These are phyloP conservation scores for Cranoglanis bouderius DNA, from an alignment of 2,113 vertebrate genomes.

Conservation along the genomic window DNA sequence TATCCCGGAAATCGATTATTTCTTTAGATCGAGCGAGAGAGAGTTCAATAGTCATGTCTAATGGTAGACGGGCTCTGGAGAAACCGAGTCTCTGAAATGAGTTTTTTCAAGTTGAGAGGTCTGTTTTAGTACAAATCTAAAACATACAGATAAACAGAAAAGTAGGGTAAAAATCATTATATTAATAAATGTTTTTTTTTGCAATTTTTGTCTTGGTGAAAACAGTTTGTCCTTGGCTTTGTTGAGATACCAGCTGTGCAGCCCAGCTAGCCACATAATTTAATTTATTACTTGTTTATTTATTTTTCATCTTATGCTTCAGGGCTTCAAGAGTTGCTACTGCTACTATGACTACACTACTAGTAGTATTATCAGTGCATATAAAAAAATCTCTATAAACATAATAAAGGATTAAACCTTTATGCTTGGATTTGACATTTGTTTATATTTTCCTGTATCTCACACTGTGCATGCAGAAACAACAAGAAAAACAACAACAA, in stretches of 20 bases:
- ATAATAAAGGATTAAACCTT: neutral
- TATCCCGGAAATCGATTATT: too few species aligned
- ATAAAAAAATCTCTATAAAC: neutral
- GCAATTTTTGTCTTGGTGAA: neutral
- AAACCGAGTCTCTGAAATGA: too few species aligned
- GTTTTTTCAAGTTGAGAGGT: too few species aligned
- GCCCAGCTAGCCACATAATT: neutral
- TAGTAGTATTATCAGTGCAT: neutral
- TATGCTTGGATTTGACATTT: neutral
- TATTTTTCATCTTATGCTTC: neutral
- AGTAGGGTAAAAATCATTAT: neutral
- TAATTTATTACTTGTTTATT: neutral
- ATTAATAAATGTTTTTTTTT: neutral
- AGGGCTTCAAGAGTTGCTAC: neutral
- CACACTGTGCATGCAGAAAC: neutral
- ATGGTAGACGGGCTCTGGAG: too few species aligned
- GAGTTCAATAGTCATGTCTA: too few species aligned
- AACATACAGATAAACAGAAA: neutral
- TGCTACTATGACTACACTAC: neutral
- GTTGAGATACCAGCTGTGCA: neutral
- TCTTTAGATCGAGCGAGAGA: too few species aligned
- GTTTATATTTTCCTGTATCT: neutral
- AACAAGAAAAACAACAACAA: neutral
- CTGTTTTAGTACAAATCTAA: too few species aligned
- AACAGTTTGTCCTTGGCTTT: neutral